phyloP scores from a whole-genome alignment of 2,888 invertebrate genomes.

The Campoplex capitator region DNA sequence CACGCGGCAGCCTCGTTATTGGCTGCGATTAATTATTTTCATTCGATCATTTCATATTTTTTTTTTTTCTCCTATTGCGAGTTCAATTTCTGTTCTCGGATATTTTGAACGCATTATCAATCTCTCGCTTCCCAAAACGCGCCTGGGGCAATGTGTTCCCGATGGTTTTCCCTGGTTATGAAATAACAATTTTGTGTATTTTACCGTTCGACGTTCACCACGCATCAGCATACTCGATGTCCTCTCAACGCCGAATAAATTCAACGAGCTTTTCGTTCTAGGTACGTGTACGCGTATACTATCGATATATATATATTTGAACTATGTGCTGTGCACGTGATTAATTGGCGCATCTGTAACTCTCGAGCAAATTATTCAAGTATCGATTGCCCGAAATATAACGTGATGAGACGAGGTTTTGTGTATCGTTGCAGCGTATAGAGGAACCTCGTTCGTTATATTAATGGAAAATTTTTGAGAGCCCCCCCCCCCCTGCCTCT shows the following conservation, averaged over 20 bases:
- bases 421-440: slow-evolving; percentile 14
- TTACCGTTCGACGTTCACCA: slow-evolving; percentile 53
- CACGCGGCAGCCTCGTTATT: slow-evolving; percentile 13
- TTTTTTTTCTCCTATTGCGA: slow-evolving; percentile 6
- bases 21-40: slow-evolving; percentile 56
- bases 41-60: slow-evolving; percentile 40
- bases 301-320: slow-evolving; percentile 22
- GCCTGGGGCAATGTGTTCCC: slow-evolving; percentile 47
- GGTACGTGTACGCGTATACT: background rate
- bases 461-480: slow-evolving; percentile 54
- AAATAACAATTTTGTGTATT: slow-evolving; percentile 69
- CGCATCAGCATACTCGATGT: slow-evolving; percentile 48
- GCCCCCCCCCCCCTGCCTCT: slow-evolving; percentile 31
- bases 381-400: slow-evolving; percentile 65
- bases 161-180: slow-evolving; percentile 63
- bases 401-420: slow-evolving; percentile 58
- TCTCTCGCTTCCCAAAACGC: slow-evolving; percentile 43
- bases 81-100: slow-evolving; percentile 57
- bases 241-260: slow-evolving; percentile 63
- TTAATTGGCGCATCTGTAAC: slow-evolving; percentile 69
- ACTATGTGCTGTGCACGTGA: slow-evolving; percentile 57
- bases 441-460: slow-evolving; percentile 55
- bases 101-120: slow-evolving; percentile 62
- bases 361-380: slow-evolving; percentile 67
- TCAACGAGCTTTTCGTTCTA: slow-evolving; percentile 51